A percentile compares a stretch with the other conserved stretches of the same genome.
Evolutionary conservation across 2,797 vertebrate species (phyloP).

Genomic region (Sebastes flavidus): DNA sequence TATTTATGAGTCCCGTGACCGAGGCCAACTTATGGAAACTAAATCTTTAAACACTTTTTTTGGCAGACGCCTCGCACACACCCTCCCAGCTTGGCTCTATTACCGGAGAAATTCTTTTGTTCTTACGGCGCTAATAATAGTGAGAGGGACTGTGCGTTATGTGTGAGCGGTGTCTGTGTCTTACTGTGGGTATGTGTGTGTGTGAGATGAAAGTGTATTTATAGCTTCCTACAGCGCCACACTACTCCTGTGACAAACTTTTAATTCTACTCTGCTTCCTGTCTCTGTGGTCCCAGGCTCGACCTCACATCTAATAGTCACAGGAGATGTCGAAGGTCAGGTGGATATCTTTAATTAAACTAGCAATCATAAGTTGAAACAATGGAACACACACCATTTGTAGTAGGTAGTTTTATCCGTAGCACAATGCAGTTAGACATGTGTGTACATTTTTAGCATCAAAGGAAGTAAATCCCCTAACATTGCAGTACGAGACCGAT

Average conservation of each 20-base stretch:
- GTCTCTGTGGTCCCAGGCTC: conserved; percentile 79
- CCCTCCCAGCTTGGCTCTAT: conserved; percentile 84
- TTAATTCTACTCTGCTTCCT: conserved; percentile 91
- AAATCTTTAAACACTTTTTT: conserved; percentile 86
- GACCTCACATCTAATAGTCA: conserved; percentile 20
- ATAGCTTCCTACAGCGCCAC: conserved; percentile 84
- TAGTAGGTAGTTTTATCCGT: neutral
- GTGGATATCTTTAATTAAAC: neutral
- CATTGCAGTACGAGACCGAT: neutral
- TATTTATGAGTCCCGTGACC: conserved; percentile 81
- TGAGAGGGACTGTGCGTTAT: conserved; percentile 57
- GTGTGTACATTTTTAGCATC: neutral
- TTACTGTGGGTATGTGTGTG: conserved; percentile 46
- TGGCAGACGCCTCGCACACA: conserved; percentile 78
- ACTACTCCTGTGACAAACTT: conserved; percentile 83
- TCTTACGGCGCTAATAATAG: conserved; percentile 94
- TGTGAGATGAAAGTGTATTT: conserved; percentile 85
- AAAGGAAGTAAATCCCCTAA: neutral
- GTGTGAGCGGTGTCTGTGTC: conserved; percentile 60
- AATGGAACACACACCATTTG: neutral
- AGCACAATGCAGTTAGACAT: neutral
- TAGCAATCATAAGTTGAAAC: neutral
- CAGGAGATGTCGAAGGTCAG: conserved; percentile 15
- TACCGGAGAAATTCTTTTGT: conserved; percentile 86
- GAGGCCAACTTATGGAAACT: conserved; percentile 85